Evolutionary conservation across 2,113 vertebrate species (phyloP), one percentile per base, ranked within the genome.

Genomic region (Copsychus sechellarum): DNA sequence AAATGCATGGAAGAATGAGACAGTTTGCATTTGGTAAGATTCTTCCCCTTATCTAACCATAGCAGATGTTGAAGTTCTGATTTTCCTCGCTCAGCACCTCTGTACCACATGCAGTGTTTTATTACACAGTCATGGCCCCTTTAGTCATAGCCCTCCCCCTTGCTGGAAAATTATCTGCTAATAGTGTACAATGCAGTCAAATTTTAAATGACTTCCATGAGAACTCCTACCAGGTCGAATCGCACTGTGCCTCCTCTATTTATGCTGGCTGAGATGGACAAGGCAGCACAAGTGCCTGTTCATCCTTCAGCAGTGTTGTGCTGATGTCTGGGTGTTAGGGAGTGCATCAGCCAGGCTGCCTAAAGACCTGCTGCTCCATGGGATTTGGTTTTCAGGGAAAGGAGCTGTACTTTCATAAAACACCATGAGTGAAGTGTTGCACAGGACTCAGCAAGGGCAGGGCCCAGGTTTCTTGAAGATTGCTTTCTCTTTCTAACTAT

Each of bases 291-390:
- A 56, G 13, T 36, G 14, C 26, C 11, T 58, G 8, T 73, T 81
- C 24, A 38, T n/a, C 14, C 16, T 33, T 82, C 19, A 69, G 12
- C 7, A 60, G 24, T 8, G 16, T 4, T 64, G 11, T 54, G 6
- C 22, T 89, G 38, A 8, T 48, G 13, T 29, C 25, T 0, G 0
- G 24, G 16, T 72, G 17, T 54, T 34, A 14, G 29, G 10, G 16
- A 62, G 6, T 12, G 14, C 0, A 0, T 86, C 67, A 78, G 2
- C 16, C 7, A 19, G 57, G 14, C 47, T 66, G 23, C 38, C 34
- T 33, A 51, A 70, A 36, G 20, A 62, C 7, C 20, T 61, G 17
- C 17, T 77, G 1, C 13, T 80, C 45, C 19, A 12, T 38, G 11
- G 54, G 17, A 26, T 56, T 56, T 5, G 3, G 1, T 79, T 36